A percentile compares a stretch with the other conserved stretches of the same genome.
Evolutionary conservation across 2,888 invertebrate genomes (phyloP).

Genomic region (Tholera decimalis): DNA sequence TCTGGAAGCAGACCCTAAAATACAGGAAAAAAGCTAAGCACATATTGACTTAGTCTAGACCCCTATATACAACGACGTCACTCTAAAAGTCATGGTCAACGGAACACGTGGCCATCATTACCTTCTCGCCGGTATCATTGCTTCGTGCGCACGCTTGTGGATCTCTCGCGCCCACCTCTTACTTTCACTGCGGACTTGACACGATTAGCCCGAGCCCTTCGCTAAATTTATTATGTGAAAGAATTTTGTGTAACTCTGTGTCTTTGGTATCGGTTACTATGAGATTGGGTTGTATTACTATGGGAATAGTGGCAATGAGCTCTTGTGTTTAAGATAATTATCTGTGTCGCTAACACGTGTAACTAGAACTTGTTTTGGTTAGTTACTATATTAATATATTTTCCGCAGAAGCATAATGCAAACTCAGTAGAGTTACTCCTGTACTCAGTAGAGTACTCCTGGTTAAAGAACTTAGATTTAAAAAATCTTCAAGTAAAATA

Average conservation of each 20-base stretch:
- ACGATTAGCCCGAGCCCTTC: slow-evolving; percentile 74
- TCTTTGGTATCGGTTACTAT: slow-evolving; percentile 33
- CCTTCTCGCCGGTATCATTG: slow-evolving; percentile 26
- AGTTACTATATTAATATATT: not conserved
- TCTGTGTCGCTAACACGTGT: slow-evolving; percentile 6
- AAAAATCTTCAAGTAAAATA: not conserved
- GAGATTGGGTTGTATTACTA: slow-evolving; percentile 26
- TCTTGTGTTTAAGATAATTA: slow-evolving; percentile 32
- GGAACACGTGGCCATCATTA: slow-evolving; percentile 43
- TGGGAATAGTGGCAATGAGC: slow-evolving; percentile 34
- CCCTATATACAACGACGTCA: slow-evolving; percentile 1
- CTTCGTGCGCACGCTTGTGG: slow-evolving; percentile 39
- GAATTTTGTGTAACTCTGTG: slow-evolving; percentile 41
- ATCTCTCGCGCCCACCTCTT: slow-evolving; percentile 63
- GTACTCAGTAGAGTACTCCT: too few relatives aligned
- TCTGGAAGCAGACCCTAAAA: too few relatives aligned
- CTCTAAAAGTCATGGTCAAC: slow-evolving; percentile 47
- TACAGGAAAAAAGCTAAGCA: too few relatives aligned
- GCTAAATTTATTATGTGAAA: slow-evolving; percentile 62
- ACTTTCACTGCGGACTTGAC: slow-evolving; percentile 83
- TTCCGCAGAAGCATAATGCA: too few relatives aligned
- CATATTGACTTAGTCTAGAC: not conserved
- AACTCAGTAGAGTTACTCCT: too few relatives aligned
- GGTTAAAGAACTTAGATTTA: not conserved
- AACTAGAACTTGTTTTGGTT: not conserved